These are phyloP conservation scores for Glyptemys insculpta DNA, from an alignment of 2,797 vertebrate genomes.

Conservation along the genomic window DNA sequence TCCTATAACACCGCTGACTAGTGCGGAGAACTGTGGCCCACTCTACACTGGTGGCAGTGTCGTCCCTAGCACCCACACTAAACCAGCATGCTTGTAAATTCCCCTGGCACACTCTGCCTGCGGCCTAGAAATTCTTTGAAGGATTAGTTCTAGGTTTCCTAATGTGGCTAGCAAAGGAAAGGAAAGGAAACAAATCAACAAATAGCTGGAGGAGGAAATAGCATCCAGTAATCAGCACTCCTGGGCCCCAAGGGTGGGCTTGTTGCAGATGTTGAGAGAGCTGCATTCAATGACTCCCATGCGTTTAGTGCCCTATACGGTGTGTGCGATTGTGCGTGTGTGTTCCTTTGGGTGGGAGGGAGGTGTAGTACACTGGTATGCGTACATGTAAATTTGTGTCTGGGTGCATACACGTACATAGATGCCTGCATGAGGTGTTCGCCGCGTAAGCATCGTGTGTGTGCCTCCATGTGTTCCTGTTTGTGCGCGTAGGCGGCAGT, in stretches of 20 bases:
- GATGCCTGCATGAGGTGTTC: background rate
- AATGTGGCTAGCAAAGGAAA: background rate
- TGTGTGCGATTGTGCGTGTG: background rate
- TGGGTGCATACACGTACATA: background rate
- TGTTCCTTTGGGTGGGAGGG: background rate
- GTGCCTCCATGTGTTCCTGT: background rate
- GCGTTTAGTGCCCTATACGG: background rate
- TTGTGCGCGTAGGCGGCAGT: background rate
- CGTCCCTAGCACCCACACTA: background rate
- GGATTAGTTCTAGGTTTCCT: background rate
- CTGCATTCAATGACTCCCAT: background rate
- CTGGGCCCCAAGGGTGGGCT: background rate
- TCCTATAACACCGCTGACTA: background rate
- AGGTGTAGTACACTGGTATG: background rate
- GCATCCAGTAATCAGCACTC: background rate
- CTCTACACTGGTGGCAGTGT: no score
- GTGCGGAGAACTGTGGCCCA: background rate
- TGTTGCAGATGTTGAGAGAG: background rate
- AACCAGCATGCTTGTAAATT: background rate
- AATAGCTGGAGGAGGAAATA: constrained; percentile 3
- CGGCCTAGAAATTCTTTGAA: background rate
- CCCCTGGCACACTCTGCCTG: background rate
- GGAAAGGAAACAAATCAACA: constrained; percentile 3
- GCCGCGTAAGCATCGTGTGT: no score
- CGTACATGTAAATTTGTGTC: background rate